Base-by-base conservation (phyloP, 2,113 vertebrate species). In the Microcebus griseorufus region DNA sequence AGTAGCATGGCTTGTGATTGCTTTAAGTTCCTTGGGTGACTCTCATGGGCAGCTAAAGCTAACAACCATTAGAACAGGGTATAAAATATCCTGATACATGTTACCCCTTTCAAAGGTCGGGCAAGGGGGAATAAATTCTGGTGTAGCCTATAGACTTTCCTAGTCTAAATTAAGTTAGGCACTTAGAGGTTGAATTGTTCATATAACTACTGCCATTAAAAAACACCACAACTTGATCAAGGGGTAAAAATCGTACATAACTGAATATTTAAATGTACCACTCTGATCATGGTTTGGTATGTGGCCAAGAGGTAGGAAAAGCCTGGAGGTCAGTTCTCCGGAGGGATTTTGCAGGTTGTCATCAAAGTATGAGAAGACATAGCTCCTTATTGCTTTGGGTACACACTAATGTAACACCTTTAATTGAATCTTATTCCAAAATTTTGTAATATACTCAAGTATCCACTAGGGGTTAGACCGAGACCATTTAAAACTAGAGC, bases 401-500 rank as follows among this genome's bases (percentile, higher is more conserved):
- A 95, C 95, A 80, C 29, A 83, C 29, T 29, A 64, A 48, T 39
- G 69, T 27, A 94, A 73, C 78, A 95, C 65, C 37, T 93, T 83
- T 87, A 79, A 79, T 72, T 9, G 42, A 97, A 78, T 70, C 22
- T 20, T 83, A 62, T 65, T 83, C 48, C 58, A 69, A 96, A 95
- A 70, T 89, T 97, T 98, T 98, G 95, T 95, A 98, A 97, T 97
- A 97, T 97, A 88, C 89, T 90, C 90, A 95, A 94, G 32, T 76
- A 96, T 96, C 96, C 97, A 98, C 97, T 87, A 98, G 98, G 75
- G 97, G 97, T 98, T 98, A 98, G 95, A 97, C 98, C 65, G 32
- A 98, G 92, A 98, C 96, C 97, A 98, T 94, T 88, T 81, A 93
- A 97, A 96, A 97, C 72, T 58, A 83, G 55, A 94, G 85, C 55